Base-by-base conservation (phyloP, 2,888 invertebrate species). In the Odontocolon sp. region DNA sequence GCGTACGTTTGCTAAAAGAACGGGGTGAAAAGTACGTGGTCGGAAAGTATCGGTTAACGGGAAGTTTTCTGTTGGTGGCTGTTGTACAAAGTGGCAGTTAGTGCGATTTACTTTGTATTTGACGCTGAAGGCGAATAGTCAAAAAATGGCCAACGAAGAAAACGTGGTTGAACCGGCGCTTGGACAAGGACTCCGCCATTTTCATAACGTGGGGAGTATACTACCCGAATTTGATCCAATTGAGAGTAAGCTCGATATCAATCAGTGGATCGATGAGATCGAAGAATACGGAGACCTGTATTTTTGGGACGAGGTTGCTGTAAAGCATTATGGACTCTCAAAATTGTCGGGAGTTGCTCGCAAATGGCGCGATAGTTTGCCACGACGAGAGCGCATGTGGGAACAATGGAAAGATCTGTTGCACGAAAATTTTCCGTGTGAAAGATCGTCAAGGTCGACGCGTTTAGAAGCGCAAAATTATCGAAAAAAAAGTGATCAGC, bases 311-410 rank as follows among this genome's bases (percentile, higher is more conserved):
- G 81, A 83, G 16, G 59, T 78, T 1, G 67, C 82, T 0, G 79
- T 75, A 4, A 69, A 66, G 36, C 81, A 83, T 71, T 82, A 81
- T 71, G 82, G 77, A 1, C 52, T 82, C 4, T 73, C 76, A 0
- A 82, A 82, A 67, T 36, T 84, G 16, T 16, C 56, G 6, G 84
- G 82, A 11, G 82, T 83, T 5, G 82, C 83, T 14, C 78, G 64
- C 63, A 78, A 66, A 42, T 81, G 84, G 83, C 57, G 81, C 21
- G 81, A 84, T 54, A 83, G 83, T 21, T 45, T 82, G 9, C 69
- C 74, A 16, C 59, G 52, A n/a, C 52, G 66, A 4, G 23, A 67
- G 14, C 33, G 67, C 45, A 38, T 33, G 33, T 68, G 70, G 63
- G 11, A 63, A 31, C 61, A 70, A 8, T 70, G 70, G 70, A 70